Evolutionary conservation across 1,140 invertebrate species (phyloP).

Genomic region (Macrocentrus cingulum): DNA sequence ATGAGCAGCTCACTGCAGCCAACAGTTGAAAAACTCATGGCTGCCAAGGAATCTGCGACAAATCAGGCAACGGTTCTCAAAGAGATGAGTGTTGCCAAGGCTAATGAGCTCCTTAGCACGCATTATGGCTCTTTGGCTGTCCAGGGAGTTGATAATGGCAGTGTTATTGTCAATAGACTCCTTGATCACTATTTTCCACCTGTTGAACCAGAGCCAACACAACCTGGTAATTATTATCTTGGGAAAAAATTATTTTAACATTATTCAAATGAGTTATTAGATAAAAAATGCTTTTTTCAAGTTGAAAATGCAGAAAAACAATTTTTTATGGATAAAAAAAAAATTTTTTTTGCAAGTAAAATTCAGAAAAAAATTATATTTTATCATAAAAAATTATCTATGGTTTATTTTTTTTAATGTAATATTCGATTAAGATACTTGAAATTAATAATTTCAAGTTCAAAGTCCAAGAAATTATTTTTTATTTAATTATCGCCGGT

Average conservation of each 20-base stretch:
- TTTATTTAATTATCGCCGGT: too few species aligned
- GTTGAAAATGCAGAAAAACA: not conserved
- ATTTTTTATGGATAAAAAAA: too few species aligned
- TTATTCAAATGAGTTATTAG: too few species aligned
- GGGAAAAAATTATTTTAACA: too few species aligned
- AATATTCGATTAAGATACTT: too few species aligned
- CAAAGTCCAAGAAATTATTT: too few species aligned
- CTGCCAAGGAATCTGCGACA: slow-evolving; percentile 63
- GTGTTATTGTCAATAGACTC: slow-evolving; percentile 66
- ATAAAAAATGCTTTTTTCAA: too few species aligned
- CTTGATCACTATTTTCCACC: slow-evolving; percentile 71
- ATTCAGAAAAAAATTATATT: too few species aligned
- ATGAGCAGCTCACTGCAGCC: slow-evolving; percentile 66
- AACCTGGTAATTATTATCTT: slow-evolving; percentile 52
- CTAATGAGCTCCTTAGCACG: slow-evolving; percentile 71
- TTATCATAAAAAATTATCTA: not conserved
- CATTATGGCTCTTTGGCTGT: slow-evolving; percentile 69
- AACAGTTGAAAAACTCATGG: slow-evolving; percentile 63
- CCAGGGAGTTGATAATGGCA: slow-evolving; percentile 66
- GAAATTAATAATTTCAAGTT: too few species aligned
- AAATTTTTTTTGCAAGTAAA: not conserved
- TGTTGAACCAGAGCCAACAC: slow-evolving; percentile 56
- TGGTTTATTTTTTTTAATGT: not conserved
- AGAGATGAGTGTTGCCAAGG: slow-evolving; percentile 70
- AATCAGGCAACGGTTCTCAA: slow-evolving; percentile 67